Percentiles rank a stretch among this genome's conserved stretches.
phyloP scores from a whole-genome alignment of 2,888 invertebrate genomes.

The Herminia tarsipennalis region DNA sequence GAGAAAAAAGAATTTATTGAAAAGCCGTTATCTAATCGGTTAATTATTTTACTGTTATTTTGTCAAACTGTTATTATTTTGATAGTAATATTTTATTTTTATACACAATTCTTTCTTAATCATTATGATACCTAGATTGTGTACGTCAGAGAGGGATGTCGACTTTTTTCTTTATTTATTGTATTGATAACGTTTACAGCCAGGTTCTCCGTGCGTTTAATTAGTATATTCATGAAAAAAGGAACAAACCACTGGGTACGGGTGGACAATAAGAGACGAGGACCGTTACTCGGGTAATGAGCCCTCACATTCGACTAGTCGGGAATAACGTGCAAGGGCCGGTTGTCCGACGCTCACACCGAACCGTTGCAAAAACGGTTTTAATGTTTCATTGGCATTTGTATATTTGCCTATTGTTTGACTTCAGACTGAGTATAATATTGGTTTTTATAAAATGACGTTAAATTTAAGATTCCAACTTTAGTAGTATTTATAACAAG shows the following conservation, averaged over 20 bases:
- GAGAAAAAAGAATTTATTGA: slow-evolving; percentile 29
- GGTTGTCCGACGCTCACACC: slow-evolving; percentile 43
- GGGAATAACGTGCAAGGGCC: slow-evolving; percentile 48
- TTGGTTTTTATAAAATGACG: too few relatives aligned
- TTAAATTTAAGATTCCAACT: too few relatives aligned
- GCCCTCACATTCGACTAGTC: slow-evolving; percentile 53
- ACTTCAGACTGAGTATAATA: too few relatives aligned
- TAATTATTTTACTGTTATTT: slow-evolving; percentile 2
- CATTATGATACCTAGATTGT: too few relatives aligned
- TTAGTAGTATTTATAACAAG: too few relatives aligned
- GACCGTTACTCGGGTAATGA: slow-evolving; percentile 57
- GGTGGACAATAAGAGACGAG: slow-evolving; percentile 42
- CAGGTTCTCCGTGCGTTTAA: slow-evolving; percentile 36
- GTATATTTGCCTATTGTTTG: neutral
- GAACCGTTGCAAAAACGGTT: slow-evolving; percentile 27
- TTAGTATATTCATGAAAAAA: slow-evolving; percentile 50
- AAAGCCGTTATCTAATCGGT: slow-evolving; percentile 4
- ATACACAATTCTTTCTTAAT: too few relatives aligned
- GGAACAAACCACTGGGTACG: slow-evolving; percentile 41
- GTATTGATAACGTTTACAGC: slow-evolving; percentile 25
- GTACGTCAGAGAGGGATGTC: too few relatives aligned
- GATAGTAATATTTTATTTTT: too few relatives aligned
- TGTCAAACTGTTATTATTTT: neutral
- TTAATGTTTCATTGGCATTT: neutral
- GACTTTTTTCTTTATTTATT: slow-evolving; percentile 15